Base-by-base conservation (phyloP, 2,888 invertebrate species). In the Nymphalis polychloros region DNA sequence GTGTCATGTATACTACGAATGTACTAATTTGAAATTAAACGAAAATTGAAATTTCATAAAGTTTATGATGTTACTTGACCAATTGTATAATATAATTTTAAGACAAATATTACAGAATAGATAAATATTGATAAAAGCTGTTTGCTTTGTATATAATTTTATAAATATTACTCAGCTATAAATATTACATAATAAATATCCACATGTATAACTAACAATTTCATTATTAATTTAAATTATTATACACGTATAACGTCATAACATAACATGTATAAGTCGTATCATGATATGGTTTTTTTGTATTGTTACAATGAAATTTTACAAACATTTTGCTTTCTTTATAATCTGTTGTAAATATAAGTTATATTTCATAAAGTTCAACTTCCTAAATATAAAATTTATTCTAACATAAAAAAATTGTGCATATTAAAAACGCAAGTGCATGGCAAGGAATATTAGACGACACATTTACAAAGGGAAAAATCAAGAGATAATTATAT, bases 31-130 rank as follows among this genome's bases (percentile, higher is more conserved):
- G 23, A 8, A 49, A 8, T 55, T 55, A 2, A 35, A 10, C 57
- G 19, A 57, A 57, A 57, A 57, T 57, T 57, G 8, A 57, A 41
- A 57, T 41, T 19, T 57, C n/a, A 57, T 41, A 35, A 57, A 19
- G 7, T 35, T 31, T 7, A 19, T 41, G 41, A 31, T 31, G 8
- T 55, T n/a, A 31, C 10, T 17, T 31, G 6, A 57, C 41, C 41
- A 49, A 31, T 57, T 62, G 57, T 64, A 61, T 68, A 59, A 52
- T 59, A 46, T 48, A 50, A 50, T 62, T 52, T 69, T 64, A 67
- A 59, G 64, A 59, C 35, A 70, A 69, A 67, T 69, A 67, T 63
- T 50, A 64, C 67, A 71, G 62, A 64, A 62, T 41, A 69, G 67
- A 64, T 46, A 61, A 67, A 69, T 60, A 62, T 49, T 17, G 53